Conservation (phyloP, 2,113 vertebrate species). For the Butastur rufipennis region DNA sequence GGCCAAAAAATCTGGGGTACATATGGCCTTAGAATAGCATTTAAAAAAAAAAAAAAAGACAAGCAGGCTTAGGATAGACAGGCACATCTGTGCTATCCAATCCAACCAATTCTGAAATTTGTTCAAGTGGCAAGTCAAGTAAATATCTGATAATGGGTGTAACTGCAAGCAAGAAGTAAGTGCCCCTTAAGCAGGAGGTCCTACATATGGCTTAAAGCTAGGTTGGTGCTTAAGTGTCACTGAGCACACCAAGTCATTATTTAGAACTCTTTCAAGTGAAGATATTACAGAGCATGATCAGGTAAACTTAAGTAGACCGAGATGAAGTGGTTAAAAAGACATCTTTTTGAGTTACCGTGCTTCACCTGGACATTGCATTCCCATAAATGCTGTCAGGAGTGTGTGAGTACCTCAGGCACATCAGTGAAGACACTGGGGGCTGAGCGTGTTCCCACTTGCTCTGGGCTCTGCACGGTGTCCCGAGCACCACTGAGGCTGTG, state of each 20-base stretch:
- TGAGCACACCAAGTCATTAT: neutral
- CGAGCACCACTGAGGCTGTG: neutral
- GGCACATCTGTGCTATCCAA: neutral
- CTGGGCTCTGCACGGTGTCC: neutral
- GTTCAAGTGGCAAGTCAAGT: neutral
- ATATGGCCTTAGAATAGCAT: neutral
- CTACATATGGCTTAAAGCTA: neutral
- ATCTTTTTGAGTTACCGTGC: neutral
- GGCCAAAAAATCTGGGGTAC: neutral
- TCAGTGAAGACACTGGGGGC: neutral
- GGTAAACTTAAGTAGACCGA: neutral
- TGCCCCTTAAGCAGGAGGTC: neutral
- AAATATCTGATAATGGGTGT: neutral
- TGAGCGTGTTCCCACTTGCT: neutral
- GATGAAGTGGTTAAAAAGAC: neutral
- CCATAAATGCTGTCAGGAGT: neutral
- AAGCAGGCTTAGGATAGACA: neutral
- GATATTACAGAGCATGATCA: neutral
- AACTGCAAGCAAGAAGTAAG: neutral
- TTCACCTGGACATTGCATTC: neutral
- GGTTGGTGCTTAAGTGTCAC: neutral
- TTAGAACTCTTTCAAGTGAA: neutral
- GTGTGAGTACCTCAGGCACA: neutral
- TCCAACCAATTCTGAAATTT: neutral
- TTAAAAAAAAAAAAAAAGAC: neutral